Evolutionary conservation across 2,113 vertebrate species (phyloP).

Genomic region (Desmodus rotundus): DNA sequence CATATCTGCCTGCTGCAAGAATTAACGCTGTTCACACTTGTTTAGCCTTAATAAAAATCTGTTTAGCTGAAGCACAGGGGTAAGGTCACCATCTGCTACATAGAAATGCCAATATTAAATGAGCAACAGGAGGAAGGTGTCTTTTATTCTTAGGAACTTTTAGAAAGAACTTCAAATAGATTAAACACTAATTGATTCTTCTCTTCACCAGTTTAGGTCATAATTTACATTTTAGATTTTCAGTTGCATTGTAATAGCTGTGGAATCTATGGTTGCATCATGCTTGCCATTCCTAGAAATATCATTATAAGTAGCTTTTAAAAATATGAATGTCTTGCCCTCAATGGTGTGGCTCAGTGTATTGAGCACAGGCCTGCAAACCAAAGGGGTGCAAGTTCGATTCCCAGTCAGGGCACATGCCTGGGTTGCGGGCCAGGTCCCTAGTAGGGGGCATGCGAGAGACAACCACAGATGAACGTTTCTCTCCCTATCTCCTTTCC

Average conservation of each 20-base stretch:
- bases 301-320: slow-evolving; percentile 19
- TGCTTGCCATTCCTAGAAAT: background rate
- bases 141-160: slow-evolving; percentile 71
- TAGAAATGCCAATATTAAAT: slow-evolving; percentile 84
- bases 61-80: slow-evolving; percentile 84
- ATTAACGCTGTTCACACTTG: slow-evolving; percentile 89
- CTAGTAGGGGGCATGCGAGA: too few species aligned
- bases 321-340: background rate
- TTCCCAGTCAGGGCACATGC: too few species aligned
- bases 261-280: background rate
- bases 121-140: slow-evolving; percentile 75
- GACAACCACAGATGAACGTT: too few species aligned
- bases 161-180: slow-evolving; percentile 70
- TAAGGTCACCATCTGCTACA: slow-evolving; percentile 91
- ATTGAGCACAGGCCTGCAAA: too few species aligned
- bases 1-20: slow-evolving; percentile 84
- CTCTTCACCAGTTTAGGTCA: slow-evolving; percentile 45
- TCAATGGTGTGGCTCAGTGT: too few species aligned
- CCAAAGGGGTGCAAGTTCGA: too few species aligned
- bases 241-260: slow-evolving; percentile 20
- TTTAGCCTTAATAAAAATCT: slow-evolving; percentile 94
- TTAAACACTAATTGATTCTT: slow-evolving; percentile 65
- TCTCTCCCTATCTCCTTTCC: too few species aligned
- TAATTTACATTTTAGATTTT: slow-evolving; percentile 69
- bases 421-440: too few species aligned